phyloP scores from a whole-genome alignment of 1,140 invertebrate genomes.

The Listronotus bonariensis region DNA sequence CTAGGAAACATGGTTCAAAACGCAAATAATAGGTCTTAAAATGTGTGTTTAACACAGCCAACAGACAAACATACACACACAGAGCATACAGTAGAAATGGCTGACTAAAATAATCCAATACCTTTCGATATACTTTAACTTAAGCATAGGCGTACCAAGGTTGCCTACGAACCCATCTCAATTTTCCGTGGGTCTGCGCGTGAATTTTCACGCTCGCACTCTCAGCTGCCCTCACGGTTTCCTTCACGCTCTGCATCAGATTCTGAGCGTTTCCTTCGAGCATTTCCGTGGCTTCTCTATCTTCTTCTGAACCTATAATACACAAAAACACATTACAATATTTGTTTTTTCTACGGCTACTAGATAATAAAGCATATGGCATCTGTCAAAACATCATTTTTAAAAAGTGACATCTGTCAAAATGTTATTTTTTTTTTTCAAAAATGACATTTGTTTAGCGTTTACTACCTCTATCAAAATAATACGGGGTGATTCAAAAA shows the following conservation, averaged over 20 bases:
- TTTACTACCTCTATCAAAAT: no score
- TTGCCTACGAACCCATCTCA: constrained; percentile 92
- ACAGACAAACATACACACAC: no score
- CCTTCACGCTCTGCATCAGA: constrained; percentile 99
- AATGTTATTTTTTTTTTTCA: no score
- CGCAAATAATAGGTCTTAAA: no score
- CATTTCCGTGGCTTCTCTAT: constrained; percentile 99
- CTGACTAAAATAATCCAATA: background rate
- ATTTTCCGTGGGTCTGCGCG: constrained; percentile 88
- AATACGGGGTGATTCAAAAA: no score
- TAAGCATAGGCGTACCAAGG: constrained; percentile 80
- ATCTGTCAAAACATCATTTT: no score
- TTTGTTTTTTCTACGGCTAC: no score
- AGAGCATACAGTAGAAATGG: background rate
- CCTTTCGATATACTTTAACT: background rate
- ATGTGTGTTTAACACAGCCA: no score
- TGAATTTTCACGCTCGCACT: constrained; percentile 98
- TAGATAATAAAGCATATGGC: no score
- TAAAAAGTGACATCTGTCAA: no score
- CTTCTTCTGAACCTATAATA: constrained; percentile 90
- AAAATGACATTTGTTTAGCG: no score
- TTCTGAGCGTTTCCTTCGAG: constrained; percentile 99
- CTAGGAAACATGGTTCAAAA: no score
- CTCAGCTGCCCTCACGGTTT: constrained; percentile 97
- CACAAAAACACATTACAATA: background rate